Evolutionary conservation across 1,140 invertebrate species (phyloP), one percentile per base, ranked within the genome.

Genomic region (Drosophila mauritiana): DNA sequence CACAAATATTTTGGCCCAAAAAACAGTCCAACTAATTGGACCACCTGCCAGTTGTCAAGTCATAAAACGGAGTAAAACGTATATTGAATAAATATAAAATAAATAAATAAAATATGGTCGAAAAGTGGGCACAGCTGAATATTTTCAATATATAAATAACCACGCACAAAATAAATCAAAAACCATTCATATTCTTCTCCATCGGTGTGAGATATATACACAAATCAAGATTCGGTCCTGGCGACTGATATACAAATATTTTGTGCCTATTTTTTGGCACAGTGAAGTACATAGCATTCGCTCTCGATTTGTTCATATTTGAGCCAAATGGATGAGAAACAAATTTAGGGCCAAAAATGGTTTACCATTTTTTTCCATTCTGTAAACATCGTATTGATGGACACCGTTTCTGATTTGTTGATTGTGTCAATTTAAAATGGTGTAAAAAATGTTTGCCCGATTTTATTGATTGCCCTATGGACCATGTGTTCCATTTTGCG

Each of bases 371-470:
- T 36, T 62, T 22, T 45, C 57, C 42, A 31, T 53, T 25, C 11
- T 40, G 68, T 72, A 73, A 82, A 69, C 62, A 68, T 49, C 51
- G 62, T 67, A 80, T 76, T 86, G 83, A 86, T 82, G 67, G 72
- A 79, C 63, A 78, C 75, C 61, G 58, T 67, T 63, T 86, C 62
- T 86, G 83, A 86, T 86, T 86, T 88, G 70, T 83, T 86, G 83
- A 73, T 88, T 86, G 83, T 83, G 75, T 83, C 79, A 83, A 83
- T 83, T 76, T 51, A 64, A 52, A 49, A 70, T 73, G 70, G 51
- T 63, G 65, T 55, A 67, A 73, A 88, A 85, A 86, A 79, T 68
- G 52, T 68, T 76, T 64, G 43, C 36, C 8, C 10, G 22, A 63
- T 64, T 88, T 83, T 77, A 88, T 73, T 79, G 83, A 88, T 88